phyloP scores from a whole-genome alignment of 2,113 vertebrate genomes.

The Vidua macroura region DNA sequence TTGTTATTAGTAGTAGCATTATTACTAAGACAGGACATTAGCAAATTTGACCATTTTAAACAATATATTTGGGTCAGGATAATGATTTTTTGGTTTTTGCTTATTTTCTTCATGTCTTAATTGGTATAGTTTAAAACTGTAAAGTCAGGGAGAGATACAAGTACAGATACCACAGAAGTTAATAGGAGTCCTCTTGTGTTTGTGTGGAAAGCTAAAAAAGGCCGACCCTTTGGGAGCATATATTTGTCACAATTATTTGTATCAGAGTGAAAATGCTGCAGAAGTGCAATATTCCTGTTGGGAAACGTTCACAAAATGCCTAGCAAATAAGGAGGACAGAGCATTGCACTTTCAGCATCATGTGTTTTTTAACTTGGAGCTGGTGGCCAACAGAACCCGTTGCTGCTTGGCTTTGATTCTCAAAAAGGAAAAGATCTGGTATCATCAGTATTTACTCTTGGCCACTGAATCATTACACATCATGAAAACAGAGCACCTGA shows the following conservation, averaged over 20 bases:
- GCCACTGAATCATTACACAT: neutral
- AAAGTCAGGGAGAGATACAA: neutral
- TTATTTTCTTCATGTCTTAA: neutral
- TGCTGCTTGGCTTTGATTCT: neutral
- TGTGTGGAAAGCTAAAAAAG: fast-evolving
- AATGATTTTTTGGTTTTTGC: neutral
- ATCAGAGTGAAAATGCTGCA: neutral
- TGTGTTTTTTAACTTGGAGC: neutral
- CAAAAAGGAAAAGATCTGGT: neutral
- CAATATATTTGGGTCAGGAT: neutral
- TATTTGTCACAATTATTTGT: neutral
- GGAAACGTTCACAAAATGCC: neutral
- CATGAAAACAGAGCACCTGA: neutral
- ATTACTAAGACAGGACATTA: neutral
- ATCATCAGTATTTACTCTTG: neutral
- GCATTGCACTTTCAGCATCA: neutral
- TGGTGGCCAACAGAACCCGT: neutral
- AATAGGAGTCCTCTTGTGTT: neutral
- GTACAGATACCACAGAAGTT: fast-evolving
- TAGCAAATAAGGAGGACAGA: neutral
- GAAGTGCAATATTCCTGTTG: neutral
- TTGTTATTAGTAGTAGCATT: neutral
- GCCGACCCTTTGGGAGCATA: fast-evolving
- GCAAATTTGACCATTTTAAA: neutral
- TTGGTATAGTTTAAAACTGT: neutral